A percentile compares a stretch with the other conserved stretches of the same genome.
Conservation (phyloP, 2,888 invertebrate species). For the Tuberolachnus salignus region DNA sequence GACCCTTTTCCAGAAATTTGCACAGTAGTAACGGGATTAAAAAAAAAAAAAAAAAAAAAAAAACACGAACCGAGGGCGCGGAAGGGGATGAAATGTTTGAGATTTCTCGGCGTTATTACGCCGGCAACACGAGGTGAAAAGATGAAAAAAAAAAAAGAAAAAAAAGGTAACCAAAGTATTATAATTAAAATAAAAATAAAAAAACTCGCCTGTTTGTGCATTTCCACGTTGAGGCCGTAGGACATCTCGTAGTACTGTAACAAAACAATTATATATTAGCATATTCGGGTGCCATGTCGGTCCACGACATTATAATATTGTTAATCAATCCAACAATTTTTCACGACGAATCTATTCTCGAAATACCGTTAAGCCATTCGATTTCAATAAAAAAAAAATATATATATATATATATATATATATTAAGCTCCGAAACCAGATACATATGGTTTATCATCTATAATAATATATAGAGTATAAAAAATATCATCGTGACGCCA, state of each 20-base stretch:
- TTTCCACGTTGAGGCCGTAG: conserved; percentile 94
- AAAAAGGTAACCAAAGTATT: background rate
- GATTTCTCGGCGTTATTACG: conserved; percentile 23
- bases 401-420: too few relatives aligned
- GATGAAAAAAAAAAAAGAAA: background rate
- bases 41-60: conserved; percentile 19
- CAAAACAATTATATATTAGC: conserved; percentile 34
- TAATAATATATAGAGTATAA: too few relatives aligned
- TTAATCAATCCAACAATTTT: background rate
- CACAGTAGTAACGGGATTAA: conserved; percentile 48
- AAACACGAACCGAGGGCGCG: conserved; percentile 1
- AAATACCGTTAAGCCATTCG: conserved; percentile 30
- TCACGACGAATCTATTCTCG: background rate
- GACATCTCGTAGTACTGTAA: conserved; percentile 98
- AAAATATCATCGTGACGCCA: too few relatives aligned
- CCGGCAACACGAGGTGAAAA: conserved; percentile 20
- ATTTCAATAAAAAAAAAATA: too few relatives aligned
- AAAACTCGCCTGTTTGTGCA: conserved; percentile 92
- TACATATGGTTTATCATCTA: too few relatives aligned
- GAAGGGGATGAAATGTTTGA: conserved; percentile 27
- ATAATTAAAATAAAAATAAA: too few relatives aligned
- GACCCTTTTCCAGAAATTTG: conserved; percentile 55
- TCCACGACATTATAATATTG: background rate
- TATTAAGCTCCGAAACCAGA: too few relatives aligned
- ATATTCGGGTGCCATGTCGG: background rate